Evolutionary conservation across 1,140 invertebrate genomes (phyloP), one percentile per base, ranked within the genome.

Genomic region (Potamilus streckersoni): DNA sequence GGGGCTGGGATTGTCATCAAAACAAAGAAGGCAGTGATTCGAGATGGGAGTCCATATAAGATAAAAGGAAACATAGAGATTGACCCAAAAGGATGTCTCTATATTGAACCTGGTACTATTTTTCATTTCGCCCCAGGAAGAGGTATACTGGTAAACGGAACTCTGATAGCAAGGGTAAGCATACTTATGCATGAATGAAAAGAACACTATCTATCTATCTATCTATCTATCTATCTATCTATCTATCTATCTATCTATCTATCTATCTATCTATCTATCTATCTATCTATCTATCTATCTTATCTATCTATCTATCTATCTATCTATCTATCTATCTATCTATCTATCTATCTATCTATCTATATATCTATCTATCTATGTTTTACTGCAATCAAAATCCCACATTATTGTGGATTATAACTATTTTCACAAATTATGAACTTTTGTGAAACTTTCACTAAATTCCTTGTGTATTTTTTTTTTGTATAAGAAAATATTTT

Each of bases 61-160:
- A 83, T 86, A n/a, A 69, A 79, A 23, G 85, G 85, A 55, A 86
- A 86, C 71, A 82, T 88, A 17, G 82, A 86, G 69, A 81, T 88
- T 38, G 80, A 82, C 3, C 81, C 84, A 14, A 66, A n/a, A 2
- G 79, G 81, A 19, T 88, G 86, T 69, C 90, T 98, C 64, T 91
- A 94, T 38, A 93, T 99, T 62, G 94, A 96, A 84, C 92, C 96
- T 0, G 97, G 97, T 1, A 95, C 96, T 0, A 93, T 93, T 82
- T 90, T 99, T 16, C 91, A 93, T 68, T 97, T 98, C 90, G 93
- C 94, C 8, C 95, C 96, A 4, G 96, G 96, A 91, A 93, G 96
- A 82, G 97, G 96, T 69, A 94, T 98, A 80, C 97, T 95, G 57
- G 94, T 98, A 23, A 93, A 94, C 84, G 97, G 97, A 80, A 93